Conservation (phyloP, 2,113 vertebrate species). For the Petroica traversi region DNA sequence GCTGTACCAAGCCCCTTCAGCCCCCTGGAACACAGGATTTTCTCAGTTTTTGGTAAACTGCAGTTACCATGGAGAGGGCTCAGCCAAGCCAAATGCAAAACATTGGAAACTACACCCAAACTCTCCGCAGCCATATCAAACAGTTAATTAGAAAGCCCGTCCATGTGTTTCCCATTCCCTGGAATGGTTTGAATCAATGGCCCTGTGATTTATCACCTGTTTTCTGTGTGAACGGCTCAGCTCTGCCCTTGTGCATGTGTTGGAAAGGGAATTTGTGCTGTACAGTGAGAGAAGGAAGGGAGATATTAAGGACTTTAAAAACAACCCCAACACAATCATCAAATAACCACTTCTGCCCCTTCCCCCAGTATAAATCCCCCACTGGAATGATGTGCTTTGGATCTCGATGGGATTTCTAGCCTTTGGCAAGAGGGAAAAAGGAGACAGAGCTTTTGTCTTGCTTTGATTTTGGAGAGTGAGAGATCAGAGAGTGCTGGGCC, state of each 20-base stretch:
- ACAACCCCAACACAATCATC: background rate
- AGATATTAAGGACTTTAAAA: background rate
- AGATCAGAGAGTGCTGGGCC: background rate
- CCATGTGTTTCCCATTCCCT: conserved; percentile 78
- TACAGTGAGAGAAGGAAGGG: background rate
- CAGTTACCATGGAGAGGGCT: conserved; percentile 74
- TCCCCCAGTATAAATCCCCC: background rate
- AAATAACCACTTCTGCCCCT: background rate
- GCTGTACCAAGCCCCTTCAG: background rate
- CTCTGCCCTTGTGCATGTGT: conserved; percentile 43
- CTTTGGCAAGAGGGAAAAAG: background rate
- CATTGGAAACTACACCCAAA: conserved; percentile 60
- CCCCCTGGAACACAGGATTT: conserved; percentile 32
- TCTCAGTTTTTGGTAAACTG: conserved; percentile 68
- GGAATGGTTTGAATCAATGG: conserved; percentile 61
- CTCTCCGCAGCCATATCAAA: conserved; percentile 41
- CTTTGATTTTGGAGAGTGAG: background rate
- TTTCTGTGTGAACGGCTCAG: conserved; percentile 49
- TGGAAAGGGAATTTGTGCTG: conserved; percentile 44
- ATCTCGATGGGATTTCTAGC: background rate
- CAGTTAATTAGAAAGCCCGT: conserved; percentile 71
- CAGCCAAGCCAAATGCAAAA: conserved; percentile 67
- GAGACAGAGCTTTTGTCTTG: background rate
- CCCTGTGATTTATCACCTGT: conserved; percentile 79
- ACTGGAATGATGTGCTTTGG: background rate